Conservation (phyloP, 35 echinoderm and acorn worm genomes). For the Holothuria glaberrima region DNA sequence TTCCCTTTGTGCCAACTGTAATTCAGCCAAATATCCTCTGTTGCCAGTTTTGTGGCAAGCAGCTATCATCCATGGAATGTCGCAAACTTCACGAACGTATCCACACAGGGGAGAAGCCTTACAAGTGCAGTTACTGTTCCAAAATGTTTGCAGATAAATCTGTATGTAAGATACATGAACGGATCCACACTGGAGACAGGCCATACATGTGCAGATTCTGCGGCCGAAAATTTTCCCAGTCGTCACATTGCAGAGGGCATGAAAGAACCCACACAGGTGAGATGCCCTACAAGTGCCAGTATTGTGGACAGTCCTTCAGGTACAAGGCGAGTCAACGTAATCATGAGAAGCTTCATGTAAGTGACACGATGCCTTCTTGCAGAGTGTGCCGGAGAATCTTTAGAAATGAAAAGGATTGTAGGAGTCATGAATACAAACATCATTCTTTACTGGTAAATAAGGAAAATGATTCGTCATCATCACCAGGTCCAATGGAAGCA, state of each 20-base stretch:
- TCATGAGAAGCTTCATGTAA: no score
- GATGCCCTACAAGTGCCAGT: conserved; percentile 75
- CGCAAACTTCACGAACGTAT: conserved; percentile 34
- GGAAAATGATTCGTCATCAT: no score
- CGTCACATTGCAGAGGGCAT: conserved; percentile 74
- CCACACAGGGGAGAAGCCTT: conserved; percentile 47
- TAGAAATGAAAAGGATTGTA: conserved; percentile 70
- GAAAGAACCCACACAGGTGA: conserved; percentile 73
- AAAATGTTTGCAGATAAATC: conserved; percentile 26
- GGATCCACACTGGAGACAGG: conserved; percentile 87
- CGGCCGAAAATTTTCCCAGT: conserved; percentile 66
- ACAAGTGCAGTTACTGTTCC: conserved; percentile 26
- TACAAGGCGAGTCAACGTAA: not conserved
- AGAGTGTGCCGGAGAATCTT: no score
- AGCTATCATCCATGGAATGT: not conserved
- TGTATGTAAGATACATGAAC: conserved; percentile 39
- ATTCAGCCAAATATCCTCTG: not conserved
- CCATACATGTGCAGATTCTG: conserved; percentile 79
- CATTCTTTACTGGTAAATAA: no score
- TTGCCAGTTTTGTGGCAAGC: conserved; percentile 18
- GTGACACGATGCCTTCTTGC: no score
- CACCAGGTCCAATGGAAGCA: no score
- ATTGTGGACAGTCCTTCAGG: conserved; percentile 56
- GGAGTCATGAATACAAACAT: conserved; percentile 66
- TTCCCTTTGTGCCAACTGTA: no score